phyloP scores from a whole-genome alignment of 30 jellyfish, hydroid and myxozoan genomes.

The Turritopsis rubra region DNA sequence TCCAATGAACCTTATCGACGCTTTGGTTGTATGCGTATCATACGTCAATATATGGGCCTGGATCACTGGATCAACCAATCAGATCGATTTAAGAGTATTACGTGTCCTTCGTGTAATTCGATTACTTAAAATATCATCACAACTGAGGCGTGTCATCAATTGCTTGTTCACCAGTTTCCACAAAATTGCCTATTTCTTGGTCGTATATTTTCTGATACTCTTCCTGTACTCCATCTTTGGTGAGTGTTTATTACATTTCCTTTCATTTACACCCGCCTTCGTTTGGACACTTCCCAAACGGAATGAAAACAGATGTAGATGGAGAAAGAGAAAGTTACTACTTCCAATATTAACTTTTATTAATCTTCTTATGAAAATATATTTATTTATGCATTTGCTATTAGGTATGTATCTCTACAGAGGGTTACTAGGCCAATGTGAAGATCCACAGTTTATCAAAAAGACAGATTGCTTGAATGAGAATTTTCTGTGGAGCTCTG shows the following conservation, averaged over 20 bases:
- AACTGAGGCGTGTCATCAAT: conserved; percentile 49
- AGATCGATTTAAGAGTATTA: conserved; percentile 40
- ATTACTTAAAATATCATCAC: conserved; percentile 43
- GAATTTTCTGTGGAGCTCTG: background rate
- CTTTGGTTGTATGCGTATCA: conserved; percentile 26
- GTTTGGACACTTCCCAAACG: too few species aligned
- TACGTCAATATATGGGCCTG: conserved; percentile 24
- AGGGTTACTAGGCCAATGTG: conserved; percentile 41
- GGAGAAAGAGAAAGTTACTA: too few species aligned
- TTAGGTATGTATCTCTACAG: conserved; percentile 46
- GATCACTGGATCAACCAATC: conserved; percentile 21
- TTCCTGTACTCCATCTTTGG: conserved; percentile 72
- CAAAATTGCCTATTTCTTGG: conserved; percentile 49
- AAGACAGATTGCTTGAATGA: background rate
- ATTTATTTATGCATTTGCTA: background rate
- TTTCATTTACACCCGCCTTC: background rate
- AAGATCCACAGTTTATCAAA: background rate
- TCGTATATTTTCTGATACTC: conserved; percentile 49
- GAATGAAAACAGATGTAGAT: too few species aligned
- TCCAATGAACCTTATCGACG: conserved; percentile 64
- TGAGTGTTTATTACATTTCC: conserved; percentile 23
- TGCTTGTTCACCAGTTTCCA: conserved; percentile 54
- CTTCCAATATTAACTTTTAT: background rate
- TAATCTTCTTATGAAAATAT: background rate
- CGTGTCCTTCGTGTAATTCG: conserved; percentile 77